A percentile compares a stretch with the other conserved stretches of the same genome.
Evolutionary conservation across 2,797 vertebrate species (phyloP).

Genomic region (Cynopterus sphinx): DNA sequence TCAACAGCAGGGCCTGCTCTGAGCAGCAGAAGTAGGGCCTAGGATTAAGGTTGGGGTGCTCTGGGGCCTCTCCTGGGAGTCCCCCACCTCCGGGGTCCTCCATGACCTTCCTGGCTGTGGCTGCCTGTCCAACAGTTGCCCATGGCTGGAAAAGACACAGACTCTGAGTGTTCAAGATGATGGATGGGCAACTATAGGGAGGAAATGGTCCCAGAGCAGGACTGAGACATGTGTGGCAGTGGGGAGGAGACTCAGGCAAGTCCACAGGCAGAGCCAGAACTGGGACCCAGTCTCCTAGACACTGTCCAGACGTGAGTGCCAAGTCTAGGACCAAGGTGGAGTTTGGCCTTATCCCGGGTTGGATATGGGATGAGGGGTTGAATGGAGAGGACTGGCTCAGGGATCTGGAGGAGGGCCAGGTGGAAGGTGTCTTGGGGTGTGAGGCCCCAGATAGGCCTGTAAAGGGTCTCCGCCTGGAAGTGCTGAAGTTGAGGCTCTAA

Average conservation of each 20-base stretch:
- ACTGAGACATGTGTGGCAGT: fast-evolving
- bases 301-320: too few species aligned
- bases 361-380: background rate
- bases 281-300: background rate
- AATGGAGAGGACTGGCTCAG: background rate
- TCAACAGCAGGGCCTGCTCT: background rate
- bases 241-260: background rate
- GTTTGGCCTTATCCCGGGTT: too few species aligned
- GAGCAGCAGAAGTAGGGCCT: background rate
- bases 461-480: background rate
- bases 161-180: background rate
- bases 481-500: background rate
- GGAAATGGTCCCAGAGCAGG: background rate
- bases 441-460: background rate
- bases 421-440: fast-evolving
- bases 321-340: background rate
- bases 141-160: background rate
- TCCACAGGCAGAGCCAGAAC: too few species aligned
- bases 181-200: fast-evolving
- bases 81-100: background rate
- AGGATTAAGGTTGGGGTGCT: background rate
- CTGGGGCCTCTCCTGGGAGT: background rate
- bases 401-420: background rate
- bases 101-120: background rate
- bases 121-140: background rate